Percentiles rank a stretch among this genome's conserved stretches.
Evolutionary conservation across 2,113 vertebrate genomes (phyloP).

Genomic region (Mastomys coucha): DNA sequence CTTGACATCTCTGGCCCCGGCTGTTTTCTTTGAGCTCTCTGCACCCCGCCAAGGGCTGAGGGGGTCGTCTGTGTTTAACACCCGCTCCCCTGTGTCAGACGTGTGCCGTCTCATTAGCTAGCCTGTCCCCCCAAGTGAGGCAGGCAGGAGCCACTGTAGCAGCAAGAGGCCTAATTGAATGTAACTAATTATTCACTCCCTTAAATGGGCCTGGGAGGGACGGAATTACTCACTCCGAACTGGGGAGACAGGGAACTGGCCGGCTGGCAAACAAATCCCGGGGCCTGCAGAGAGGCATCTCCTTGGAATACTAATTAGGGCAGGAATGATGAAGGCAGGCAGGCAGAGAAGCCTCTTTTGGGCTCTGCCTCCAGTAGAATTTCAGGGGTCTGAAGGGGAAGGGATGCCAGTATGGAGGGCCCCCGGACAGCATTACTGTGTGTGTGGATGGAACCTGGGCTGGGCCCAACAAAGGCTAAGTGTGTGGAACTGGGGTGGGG

Average conservation of each 20-base stretch:
- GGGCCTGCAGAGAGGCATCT: constrained; percentile 81
- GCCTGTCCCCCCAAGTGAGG: constrained; percentile 85
- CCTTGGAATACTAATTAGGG: constrained; percentile 87
- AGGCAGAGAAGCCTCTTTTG: background rate
- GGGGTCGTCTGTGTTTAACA: rapidly evolving
- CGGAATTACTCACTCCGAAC: constrained; percentile 88
- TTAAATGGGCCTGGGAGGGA: constrained; percentile 89
- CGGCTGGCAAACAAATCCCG: constrained; percentile 87
- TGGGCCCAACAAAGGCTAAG: background rate
- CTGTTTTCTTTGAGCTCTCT: background rate
- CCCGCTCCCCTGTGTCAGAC: constrained; percentile 9
- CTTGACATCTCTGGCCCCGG: background rate
- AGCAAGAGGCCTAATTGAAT: constrained; percentile 86
- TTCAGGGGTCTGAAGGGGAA: background rate
- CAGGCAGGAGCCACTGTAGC: constrained; percentile 77
- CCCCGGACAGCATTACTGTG: background rate
- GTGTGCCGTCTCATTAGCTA: constrained; percentile 80
- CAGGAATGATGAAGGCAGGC: constrained; percentile 79
- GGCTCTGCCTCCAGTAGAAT: background rate
- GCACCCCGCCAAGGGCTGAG: background rate
- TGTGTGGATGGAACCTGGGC: background rate
- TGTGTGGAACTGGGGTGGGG: background rate
- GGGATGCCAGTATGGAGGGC: background rate
- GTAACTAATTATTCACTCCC: constrained; percentile 90
- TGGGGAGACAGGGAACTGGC: constrained; percentile 84